phyloP scores from a whole-genome alignment of 53 echinoderm and acorn worm genomes.

The Luidia sarsii region DNA sequence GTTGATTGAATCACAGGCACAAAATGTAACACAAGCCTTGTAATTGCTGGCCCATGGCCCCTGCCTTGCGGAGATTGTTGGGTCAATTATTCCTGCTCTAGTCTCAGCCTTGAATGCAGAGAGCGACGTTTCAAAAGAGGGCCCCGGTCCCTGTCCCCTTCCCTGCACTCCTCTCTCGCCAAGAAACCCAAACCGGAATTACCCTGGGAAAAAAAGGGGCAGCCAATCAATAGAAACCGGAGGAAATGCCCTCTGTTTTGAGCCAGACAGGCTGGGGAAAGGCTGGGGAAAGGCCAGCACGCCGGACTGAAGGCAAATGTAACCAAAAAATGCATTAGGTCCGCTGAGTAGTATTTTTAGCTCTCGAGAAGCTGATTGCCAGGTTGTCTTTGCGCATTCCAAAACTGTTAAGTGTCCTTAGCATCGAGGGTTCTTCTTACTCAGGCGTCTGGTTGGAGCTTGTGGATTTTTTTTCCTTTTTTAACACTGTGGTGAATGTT shows the following conservation, averaged over 20 bases:
- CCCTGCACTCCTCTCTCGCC: neutral
- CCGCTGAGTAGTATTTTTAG: conserved; percentile 23
- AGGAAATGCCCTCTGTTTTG: conserved; percentile 30
- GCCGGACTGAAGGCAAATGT: conserved; percentile 10
- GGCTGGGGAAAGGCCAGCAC: neutral
- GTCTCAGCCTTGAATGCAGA: conserved; percentile 7
- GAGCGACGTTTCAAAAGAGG: too few relatives aligned
- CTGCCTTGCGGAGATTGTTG: neutral
- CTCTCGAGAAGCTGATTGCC: conserved; percentile 18
- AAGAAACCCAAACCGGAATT: conserved; percentile 7
- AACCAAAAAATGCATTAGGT: conserved; percentile 59
- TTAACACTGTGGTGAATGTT: too few relatives aligned
- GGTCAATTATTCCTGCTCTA: conserved; percentile 47
- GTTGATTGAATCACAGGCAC: too few relatives aligned
- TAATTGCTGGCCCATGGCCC: conserved; percentile 11
- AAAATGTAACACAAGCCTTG: too few relatives aligned
- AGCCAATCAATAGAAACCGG: conserved; percentile 35
- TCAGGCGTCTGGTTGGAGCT: neutral
- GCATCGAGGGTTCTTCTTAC: conserved; percentile 23
- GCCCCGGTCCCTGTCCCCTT: neutral
- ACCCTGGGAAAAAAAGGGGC: conserved; percentile 15
- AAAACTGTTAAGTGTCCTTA: conserved; percentile 30
- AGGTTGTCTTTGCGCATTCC: conserved; percentile 29
- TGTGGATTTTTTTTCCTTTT: neutral
- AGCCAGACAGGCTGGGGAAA: conserved; percentile 11